Evolutionary conservation across 2,797 vertebrate species (phyloP).

Genomic region (Lepilemur septentrionalis): DNA sequence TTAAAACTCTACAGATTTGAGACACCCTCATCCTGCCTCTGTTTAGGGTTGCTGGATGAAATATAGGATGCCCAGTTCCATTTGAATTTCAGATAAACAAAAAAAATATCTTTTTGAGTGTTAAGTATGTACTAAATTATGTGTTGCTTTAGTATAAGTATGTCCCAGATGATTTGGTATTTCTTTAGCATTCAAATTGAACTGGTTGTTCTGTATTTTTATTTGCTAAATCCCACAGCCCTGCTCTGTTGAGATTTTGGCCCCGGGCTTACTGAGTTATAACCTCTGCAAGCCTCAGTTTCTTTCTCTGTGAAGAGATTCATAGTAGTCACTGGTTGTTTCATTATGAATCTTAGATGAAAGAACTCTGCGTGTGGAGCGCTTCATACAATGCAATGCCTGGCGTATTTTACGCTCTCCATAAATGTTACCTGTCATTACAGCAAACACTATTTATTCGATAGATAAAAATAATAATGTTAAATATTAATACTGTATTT

Average conservation of each 20-base stretch:
- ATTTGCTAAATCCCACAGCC: neutral
- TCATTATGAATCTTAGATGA: conserved; percentile 9
- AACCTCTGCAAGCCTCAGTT: neutral
- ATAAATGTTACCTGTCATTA: neutral
- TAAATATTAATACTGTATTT: neutral
- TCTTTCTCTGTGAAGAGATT: neutral
- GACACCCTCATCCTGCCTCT: neutral
- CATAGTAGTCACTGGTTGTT: neutral
- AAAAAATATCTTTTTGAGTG: neutral
- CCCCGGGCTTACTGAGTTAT: neutral
- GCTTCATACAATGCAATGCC: neutral
- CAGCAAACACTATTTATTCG: neutral
- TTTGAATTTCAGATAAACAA: conserved; percentile 30
- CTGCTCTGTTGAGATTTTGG: neutral
- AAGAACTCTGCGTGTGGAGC: neutral
- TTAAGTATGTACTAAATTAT: conserved; percentile 34
- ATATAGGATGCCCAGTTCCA: neutral
- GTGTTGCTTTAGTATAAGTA: conserved; percentile 50
- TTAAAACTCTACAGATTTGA: neutral
- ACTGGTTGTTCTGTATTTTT: neutral
- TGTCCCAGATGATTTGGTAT: neutral
- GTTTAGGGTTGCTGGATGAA: neutral
- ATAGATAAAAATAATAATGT: conserved; percentile 30
- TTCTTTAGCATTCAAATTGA: conserved; percentile 56
- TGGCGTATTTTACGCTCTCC: neutral